phyloP scores from a whole-genome alignment of 2,113 vertebrate genomes.

The Seriola quinqueradiata region DNA sequence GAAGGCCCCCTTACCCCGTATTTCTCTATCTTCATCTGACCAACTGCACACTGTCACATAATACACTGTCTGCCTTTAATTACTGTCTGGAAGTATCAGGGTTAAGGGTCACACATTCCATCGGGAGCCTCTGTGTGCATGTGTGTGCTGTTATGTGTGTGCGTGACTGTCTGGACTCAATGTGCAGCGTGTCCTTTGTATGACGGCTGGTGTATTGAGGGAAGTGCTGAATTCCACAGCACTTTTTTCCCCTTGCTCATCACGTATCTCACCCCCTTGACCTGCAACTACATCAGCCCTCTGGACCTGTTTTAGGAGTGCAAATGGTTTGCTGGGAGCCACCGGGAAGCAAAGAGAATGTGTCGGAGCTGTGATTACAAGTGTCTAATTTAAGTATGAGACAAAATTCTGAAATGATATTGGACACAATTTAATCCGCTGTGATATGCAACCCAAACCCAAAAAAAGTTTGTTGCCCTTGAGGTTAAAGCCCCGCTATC shows the following conservation, averaged over 20 bases:
- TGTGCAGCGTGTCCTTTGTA: conserved; percentile 39
- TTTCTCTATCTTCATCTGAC: conserved; percentile 64
- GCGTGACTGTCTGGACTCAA: conserved; percentile 10
- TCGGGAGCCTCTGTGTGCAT: conserved; percentile 47
- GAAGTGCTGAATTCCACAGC: conserved; percentile 63
- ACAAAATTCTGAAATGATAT: conserved; percentile 54
- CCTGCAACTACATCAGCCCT: conserved; percentile 27
- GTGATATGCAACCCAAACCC: conserved; percentile 59
- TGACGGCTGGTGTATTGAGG: conserved; percentile 45
- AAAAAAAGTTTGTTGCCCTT: conserved; percentile 54
- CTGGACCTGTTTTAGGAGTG: conserved; percentile 54
- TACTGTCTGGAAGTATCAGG: conserved; percentile 76
- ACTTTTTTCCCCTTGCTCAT: conserved; percentile 53
- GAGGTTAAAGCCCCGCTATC: conserved; percentile 57
- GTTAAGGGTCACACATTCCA: conserved; percentile 74
- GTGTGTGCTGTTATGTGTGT: conserved; percentile 36
- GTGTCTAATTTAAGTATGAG: conserved; percentile 62
- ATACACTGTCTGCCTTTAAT: conserved; percentile 79
- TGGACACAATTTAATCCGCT: conserved; percentile 54
- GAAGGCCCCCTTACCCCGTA: conserved; percentile 42
- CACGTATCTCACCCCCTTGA: conserved; percentile 46
- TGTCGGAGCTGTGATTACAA: conserved; percentile 50
- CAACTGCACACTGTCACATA: conserved; percentile 76
- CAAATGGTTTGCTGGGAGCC: conserved; percentile 53
- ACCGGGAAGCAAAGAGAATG: conserved; percentile 34